Conservation (phyloP, 2,113 vertebrate species). For the Vidua chalybeata region DNA sequence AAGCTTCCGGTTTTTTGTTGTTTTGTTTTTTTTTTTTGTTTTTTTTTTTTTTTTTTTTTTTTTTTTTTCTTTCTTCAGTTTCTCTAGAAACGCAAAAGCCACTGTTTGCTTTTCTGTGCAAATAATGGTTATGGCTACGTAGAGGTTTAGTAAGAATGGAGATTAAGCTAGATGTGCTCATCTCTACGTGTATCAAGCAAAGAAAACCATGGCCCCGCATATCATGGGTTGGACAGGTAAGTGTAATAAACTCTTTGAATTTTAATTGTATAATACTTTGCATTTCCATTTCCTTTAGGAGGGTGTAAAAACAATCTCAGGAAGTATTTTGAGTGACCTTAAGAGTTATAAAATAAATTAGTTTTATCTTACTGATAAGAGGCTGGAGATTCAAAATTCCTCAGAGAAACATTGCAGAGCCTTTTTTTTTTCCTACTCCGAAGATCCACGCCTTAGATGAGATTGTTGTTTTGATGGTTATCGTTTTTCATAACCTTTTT, state of each 20-base stretch:
- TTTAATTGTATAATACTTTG: background rate
- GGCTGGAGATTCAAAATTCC: background rate
- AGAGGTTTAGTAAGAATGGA: constrained; percentile 63
- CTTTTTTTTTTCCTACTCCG: fast-evolving
- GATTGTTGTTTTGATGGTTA: background rate
- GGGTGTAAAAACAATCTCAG: background rate
- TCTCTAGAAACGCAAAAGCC: background rate
- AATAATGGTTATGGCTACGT: background rate
- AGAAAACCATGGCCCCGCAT: constrained; percentile 77
- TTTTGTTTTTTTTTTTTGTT: background rate
- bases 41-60: background rate
- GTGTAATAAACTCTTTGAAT: background rate
- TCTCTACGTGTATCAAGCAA: constrained; percentile 74
- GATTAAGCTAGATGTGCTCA: constrained; percentile 75
- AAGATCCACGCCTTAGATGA: background rate
- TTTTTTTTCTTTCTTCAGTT: background rate
- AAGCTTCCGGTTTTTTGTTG: background rate
- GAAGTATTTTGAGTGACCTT: background rate
- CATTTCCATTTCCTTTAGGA: background rate
- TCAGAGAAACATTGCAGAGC: background rate
- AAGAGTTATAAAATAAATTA: background rate
- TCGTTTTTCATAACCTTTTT: background rate
- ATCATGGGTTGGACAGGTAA: constrained; percentile 78
- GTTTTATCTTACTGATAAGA: background rate
- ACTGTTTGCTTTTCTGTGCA: background rate